Evolutionary conservation across 1,140 invertebrate species (phyloP).

Genomic region (Yoshiicerus persimilis): DNA sequence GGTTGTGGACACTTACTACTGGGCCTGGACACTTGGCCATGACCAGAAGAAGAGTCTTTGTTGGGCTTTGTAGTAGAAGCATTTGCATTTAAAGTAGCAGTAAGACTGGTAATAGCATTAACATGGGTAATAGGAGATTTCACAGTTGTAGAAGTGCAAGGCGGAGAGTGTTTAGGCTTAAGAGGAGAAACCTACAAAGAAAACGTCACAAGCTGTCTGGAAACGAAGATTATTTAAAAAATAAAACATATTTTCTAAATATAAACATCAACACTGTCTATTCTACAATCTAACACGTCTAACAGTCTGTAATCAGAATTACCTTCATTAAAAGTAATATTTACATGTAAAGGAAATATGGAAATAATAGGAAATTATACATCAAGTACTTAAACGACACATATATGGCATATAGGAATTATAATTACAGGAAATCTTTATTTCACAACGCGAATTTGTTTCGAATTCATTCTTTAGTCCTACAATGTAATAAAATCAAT

Average conservation of each 20-base stretch:
- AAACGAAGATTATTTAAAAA: background rate
- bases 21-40: background rate
- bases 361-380: too few species aligned
- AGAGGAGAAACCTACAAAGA: slow-evolving; percentile 32
- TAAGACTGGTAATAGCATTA: background rate
- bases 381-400: too few species aligned
- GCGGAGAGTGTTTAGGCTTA: slow-evolving; percentile 34
- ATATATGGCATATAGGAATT: too few species aligned
- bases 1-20: slow-evolving; percentile 6
- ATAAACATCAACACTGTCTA: too few species aligned
- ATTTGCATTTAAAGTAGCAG: slow-evolving; percentile 17
- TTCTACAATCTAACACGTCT: too few species aligned
- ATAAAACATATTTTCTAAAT: background rate
- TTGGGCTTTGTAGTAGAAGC: slow-evolving; percentile 1
- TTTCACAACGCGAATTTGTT: too few species aligned
- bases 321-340: too few species aligned
- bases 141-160: slow-evolving; percentile 24
- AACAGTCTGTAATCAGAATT: too few species aligned
- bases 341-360: too few species aligned
- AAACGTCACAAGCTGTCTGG: background rate
- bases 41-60: slow-evolving; percentile 4
- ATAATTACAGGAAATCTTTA: too few species aligned
- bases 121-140: slow-evolving; percentile 18
- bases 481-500: too few species aligned
- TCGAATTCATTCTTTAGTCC: too few species aligned